Conservation (phyloP, 2,888 invertebrate genomes). For the Drosophila siamana region DNA sequence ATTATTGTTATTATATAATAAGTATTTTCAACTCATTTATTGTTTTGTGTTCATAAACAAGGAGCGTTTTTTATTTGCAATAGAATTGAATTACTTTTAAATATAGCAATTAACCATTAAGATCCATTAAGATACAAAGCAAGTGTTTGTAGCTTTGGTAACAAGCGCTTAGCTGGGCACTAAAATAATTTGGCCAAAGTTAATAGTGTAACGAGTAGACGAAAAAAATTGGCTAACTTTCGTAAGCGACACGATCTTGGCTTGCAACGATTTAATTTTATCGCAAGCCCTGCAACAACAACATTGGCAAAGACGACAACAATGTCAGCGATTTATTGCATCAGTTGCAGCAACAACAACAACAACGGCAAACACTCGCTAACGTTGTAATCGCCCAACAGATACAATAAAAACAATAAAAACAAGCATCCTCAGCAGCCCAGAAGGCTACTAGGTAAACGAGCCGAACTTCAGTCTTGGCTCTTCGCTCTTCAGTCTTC, state of each 20-base stretch:
- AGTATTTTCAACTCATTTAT: too few species aligned
- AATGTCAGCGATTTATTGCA: slow-evolving; percentile 76
- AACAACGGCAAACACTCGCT: slow-evolving; percentile 55
- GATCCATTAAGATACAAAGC: neutral
- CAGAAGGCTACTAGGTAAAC: slow-evolving; percentile 50
- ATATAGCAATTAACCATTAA: neutral
- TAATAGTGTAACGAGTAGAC: slow-evolving; percentile 5
- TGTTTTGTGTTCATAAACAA: too few species aligned
- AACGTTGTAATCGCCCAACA: slow-evolving; percentile 65
- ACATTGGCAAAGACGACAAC: slow-evolving; percentile 43
- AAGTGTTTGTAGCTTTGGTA: neutral
- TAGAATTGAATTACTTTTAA: too few species aligned
- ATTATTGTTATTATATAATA: too few species aligned
- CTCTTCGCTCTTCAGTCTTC: slow-evolving; percentile 14
- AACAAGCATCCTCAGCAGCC: slow-evolving; percentile 78
- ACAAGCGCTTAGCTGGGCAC: neutral
- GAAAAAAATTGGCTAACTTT: slow-evolving; percentile 5
- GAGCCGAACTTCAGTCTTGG: slow-evolving; percentile 31
- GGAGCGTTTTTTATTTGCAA: too few species aligned
- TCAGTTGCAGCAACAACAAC: slow-evolving; percentile 49
- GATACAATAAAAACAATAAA: slow-evolving; percentile 51
- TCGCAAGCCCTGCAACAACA: slow-evolving; percentile 54
- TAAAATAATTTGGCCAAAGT: slow-evolving; percentile 3
- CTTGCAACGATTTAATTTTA: slow-evolving; percentile 73
- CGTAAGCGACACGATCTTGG: slow-evolving; percentile 55